A percentile compares a stretch with the other conserved stretches of the same genome.
Conservation (phyloP, 2,797 vertebrate species). For the Sebastes alutus region DNA sequence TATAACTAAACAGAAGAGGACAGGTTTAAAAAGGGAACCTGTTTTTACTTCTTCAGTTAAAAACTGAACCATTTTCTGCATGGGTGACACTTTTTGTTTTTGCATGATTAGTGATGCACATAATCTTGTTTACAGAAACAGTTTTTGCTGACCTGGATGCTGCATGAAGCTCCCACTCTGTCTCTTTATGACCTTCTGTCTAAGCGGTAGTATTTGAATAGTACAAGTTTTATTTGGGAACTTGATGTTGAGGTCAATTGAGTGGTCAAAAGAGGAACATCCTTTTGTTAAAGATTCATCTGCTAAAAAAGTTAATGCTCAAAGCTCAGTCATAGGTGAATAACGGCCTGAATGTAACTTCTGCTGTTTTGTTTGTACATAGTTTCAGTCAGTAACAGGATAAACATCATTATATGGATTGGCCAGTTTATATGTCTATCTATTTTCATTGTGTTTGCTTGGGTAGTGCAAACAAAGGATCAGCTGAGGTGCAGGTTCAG, state of each 20-base stretch:
- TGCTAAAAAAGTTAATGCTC: conserved; percentile 5
- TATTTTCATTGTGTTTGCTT: not conserved
- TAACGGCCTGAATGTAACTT: conserved; percentile 2
- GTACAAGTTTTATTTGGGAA: not conserved
- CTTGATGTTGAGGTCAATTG: not conserved
- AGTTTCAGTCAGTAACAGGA: not conserved
- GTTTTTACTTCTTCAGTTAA: conserved; percentile 8
- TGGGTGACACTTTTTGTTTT: not conserved
- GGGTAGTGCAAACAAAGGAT: not conserved
- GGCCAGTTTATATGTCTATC: not conserved
- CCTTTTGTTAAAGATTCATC: not conserved
- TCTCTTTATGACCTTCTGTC: not conserved
- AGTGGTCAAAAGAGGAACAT: not conserved
- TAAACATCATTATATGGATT: not conserved
- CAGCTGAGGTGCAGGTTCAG: not conserved
- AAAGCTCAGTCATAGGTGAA: not conserved
- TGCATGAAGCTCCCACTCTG: not conserved
- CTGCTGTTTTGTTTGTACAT: not conserved
- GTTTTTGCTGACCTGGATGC: not conserved
- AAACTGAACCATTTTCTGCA: conserved; percentile 10
- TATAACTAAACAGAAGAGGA: not conserved
- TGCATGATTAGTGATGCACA: conserved; percentile 14
- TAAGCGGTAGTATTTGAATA: not conserved
- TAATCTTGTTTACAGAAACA: conserved; percentile 17
- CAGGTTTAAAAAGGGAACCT: not conserved